Percentiles rank a stretch among this genome's conserved stretches.
Evolutionary conservation across 2,113 vertebrate species (phyloP).

Genomic region (Sarotherodon lohbergeri): DNA sequence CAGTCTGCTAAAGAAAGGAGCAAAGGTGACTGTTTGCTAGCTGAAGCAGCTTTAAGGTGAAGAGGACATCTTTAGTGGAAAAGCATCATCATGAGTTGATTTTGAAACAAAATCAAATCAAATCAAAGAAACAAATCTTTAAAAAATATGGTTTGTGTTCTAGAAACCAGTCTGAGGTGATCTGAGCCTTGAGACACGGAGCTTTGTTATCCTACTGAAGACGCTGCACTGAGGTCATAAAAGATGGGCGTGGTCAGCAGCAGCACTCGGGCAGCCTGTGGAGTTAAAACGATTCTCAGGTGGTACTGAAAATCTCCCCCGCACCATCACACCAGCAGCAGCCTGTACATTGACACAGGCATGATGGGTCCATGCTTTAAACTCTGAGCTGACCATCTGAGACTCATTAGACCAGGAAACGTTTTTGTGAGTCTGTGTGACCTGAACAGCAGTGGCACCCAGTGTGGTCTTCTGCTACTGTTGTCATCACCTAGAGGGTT

Average conservation of each 20-base stretch:
- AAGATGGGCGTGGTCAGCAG: not conserved
- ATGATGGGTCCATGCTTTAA: not conserved
- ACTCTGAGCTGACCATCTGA: not conserved
- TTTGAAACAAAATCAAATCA: not conserved
- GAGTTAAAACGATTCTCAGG: not conserved
- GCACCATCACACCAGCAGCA: not conserved
- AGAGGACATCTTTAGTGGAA: not conserved
- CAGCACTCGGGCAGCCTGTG: not conserved
- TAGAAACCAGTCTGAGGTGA: not conserved
- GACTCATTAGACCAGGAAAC: not conserved
- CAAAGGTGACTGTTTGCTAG: not conserved
- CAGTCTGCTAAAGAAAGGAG: not conserved
- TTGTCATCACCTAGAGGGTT: not conserved
- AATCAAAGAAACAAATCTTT: not conserved
- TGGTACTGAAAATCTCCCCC: too few species aligned
- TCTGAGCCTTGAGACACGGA: not conserved
- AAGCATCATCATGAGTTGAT: not conserved
- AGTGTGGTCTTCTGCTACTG: not conserved
- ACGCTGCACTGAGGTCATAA: not conserved
- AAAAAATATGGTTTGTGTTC: not conserved
- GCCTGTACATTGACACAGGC: not conserved
- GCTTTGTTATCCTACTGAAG: not conserved
- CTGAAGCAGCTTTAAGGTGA: not conserved
- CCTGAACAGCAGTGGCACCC: not conserved
- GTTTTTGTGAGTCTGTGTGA: not conserved